phyloP scores from a whole-genome alignment of 2,113 vertebrate genomes.

The Alethe diademata region DNA sequence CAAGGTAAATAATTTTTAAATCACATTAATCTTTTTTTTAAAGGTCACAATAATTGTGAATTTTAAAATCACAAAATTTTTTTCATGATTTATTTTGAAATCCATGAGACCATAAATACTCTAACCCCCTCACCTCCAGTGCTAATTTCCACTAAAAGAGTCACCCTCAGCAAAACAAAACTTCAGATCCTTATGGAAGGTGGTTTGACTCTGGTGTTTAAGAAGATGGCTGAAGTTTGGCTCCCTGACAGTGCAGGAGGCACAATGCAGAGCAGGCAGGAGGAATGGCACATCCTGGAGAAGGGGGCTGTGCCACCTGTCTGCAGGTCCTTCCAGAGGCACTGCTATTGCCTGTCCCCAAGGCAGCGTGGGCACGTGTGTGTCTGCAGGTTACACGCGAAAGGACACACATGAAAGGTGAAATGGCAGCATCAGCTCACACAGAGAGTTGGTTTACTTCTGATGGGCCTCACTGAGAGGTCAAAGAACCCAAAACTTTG shows the following conservation, averaged over 20 bases:
- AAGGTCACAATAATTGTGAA: no score
- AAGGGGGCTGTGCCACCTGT: not conserved
- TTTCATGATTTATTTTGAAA: not conserved
- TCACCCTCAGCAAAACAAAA: not conserved
- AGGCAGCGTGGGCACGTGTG: fast-evolving
- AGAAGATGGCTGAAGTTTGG: not conserved
- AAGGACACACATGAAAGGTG: not conserved
- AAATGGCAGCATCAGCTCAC: not conserved
- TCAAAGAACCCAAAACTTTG: not conserved
- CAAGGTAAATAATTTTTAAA: not conserved
- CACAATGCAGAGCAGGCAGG: not conserved
- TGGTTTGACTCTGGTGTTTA: not conserved
- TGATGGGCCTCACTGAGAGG: not conserved
- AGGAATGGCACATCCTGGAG: not conserved
- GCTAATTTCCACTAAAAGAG: not conserved
- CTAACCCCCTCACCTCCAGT: not conserved
- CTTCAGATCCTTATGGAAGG: not conserved
- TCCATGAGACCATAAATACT: not conserved
- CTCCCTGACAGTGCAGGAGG: not conserved
- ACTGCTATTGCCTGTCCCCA: not conserved
- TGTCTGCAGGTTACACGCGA: not conserved
- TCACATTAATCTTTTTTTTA: not conserved
- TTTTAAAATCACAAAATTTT: not conserved
- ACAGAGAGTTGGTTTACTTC: not conserved
- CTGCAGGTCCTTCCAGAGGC: not conserved